Evolutionary conservation across 2,888 invertebrate genomes (phyloP), one percentile per base, ranked within the genome.

Genomic region (Asteroscopus sphinx): DNA sequence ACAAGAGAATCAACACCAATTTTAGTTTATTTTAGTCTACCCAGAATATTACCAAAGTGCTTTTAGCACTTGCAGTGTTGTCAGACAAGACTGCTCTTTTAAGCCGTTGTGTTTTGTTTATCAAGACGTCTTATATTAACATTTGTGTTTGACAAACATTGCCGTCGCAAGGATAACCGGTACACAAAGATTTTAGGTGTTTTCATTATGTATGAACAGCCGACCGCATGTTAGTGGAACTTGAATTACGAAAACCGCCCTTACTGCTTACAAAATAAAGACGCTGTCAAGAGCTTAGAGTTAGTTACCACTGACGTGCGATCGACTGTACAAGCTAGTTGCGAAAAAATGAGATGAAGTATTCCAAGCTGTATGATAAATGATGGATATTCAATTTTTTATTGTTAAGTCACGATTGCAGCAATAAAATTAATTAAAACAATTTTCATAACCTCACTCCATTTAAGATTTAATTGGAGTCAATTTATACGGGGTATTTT

Each of bases 71-170:
- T 80, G 74, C 79, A 77, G 58, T 45, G 32, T 75, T 75, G 67
- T 74, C 48, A 49, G 53, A 62, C 56, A 73, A 72, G 57, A 75
- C 56, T 64, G 66, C 57, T 76, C 63, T 68, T 59, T 67, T 68
- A 51, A 57, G 51, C 36, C 30, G 36, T 44, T 45, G 58, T 76
- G 76, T 75, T 76, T 76, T 76, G 73, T 83, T 79, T 72, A 77
- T 78, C 75, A 81, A 76, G 74, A 73, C 72, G 42, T 59, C 54
- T 60, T 80, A 68, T 69, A 80, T 77, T 65, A 82, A 81, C 72
- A 81, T 90, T 90, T 88, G 85, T 79, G 70, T 83, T 83, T 70
- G 76, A 81, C 88, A 86, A 88, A 88, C 80, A 85, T 44, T 49
- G 32, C 36, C 47, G 61, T 57, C 61, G 59, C 83, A 84, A 90